Conservation (phyloP, 1,140 invertebrate genomes). For the Paracyclopina nana region DNA sequence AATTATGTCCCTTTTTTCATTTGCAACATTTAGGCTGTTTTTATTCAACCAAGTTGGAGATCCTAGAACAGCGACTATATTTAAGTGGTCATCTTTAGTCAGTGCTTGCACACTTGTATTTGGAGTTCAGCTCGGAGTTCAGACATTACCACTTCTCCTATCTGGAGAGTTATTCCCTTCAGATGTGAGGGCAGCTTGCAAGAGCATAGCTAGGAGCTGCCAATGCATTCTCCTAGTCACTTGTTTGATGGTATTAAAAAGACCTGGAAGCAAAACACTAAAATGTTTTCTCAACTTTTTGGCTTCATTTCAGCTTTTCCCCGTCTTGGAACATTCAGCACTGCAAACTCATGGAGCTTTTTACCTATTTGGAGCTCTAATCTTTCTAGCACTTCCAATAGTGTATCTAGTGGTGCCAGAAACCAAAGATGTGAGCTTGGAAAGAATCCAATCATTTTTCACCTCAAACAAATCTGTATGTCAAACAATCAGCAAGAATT, state of each 20-base stretch:
- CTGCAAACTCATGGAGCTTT: neutral
- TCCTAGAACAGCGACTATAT: no score
- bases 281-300: no score
- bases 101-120: neutral
- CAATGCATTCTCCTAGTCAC: neutral
- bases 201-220: neutral
- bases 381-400: neutral
- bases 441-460: neutral
- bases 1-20: neutral
- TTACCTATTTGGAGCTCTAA: neutral
- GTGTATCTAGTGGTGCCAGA: neutral
- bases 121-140: neutral
- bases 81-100: neutral
- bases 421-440: conserved; percentile 1
- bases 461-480: neutral
- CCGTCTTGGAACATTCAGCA: neutral
- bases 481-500: no score
- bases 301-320: no score
- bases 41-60: neutral
- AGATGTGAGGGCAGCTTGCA: neutral
- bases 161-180: neutral
- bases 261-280: no score
- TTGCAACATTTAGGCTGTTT: neutral
- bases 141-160: neutral
- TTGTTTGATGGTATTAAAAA: no score